phyloP scores from a whole-genome alignment of 2,797 vertebrate species.

The Urosaurus nigricauda region DNA sequence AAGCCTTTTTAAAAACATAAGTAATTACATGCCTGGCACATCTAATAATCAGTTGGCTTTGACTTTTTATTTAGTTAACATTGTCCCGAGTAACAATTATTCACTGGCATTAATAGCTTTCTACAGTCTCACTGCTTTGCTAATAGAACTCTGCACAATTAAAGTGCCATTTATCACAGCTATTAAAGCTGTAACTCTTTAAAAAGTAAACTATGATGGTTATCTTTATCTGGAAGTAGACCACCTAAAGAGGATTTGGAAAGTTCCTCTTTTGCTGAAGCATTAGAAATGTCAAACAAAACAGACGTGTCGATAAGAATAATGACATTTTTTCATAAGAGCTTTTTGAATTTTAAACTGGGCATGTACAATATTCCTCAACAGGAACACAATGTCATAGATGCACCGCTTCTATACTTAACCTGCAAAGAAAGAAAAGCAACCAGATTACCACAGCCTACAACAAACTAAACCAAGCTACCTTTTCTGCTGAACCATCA shows the following conservation, averaged over 20 bases:
- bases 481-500: no score
- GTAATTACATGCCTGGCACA: constrained; percentile 29
- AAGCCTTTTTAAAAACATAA: constrained; percentile 38
- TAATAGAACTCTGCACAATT: neutral
- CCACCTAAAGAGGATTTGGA: neutral
- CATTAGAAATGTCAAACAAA: neutral
- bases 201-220: constrained; percentile 25
- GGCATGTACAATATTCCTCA: no score
- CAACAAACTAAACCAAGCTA: no score
- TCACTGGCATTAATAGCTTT: constrained; percentile 68
- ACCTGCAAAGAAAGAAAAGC: no score
- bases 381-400: no score
- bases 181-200: constrained; percentile 49
- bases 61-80: constrained; percentile 69
- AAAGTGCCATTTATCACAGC: constrained; percentile 54
- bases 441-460: no score
- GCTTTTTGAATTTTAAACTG: neutral
- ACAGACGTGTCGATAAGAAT: neutral
- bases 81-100: constrained; percentile 57
- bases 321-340: neutral
- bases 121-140: constrained; percentile 48
- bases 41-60: constrained; percentile 53
- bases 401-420: no score
- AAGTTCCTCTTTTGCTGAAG: neutral
- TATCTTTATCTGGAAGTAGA: constrained; percentile 27